phyloP scores from a whole-genome alignment of 2,113 vertebrate species.

The Scytalopus superciliaris region DNA sequence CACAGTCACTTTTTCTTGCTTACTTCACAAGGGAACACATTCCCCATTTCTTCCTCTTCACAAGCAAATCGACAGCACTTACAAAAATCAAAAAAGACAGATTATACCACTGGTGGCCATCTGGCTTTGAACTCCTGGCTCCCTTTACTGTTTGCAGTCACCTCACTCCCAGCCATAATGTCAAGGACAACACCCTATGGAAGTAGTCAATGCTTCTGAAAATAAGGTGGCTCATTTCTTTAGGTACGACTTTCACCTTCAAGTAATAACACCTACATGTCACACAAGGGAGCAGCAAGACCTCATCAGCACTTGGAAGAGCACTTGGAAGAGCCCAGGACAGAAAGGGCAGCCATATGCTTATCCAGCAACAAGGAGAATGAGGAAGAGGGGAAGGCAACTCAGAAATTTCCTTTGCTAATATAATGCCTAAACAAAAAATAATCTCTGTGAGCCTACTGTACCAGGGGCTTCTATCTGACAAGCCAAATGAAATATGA shows the following conservation, averaged over 20 bases:
- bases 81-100: not conserved
- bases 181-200: not conserved
- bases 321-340: not conserved
- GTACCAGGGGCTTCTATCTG: not conserved
- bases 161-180: not conserved
- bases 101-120: not conserved
- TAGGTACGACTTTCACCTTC: not conserved
- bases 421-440: not conserved
- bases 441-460: not conserved
- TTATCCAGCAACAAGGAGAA: not conserved
- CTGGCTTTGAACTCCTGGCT: not conserved
- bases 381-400: not conserved
- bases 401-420: not conserved
- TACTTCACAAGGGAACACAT: not conserved
- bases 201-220: not conserved
- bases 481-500: slow-evolving; percentile 39
- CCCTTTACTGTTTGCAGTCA: not conserved
- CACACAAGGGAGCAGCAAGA: not conserved
- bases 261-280: not conserved
- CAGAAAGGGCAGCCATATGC: not conserved
- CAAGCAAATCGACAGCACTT: not conserved
- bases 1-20: not conserved
- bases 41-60: not conserved
- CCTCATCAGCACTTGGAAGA: not conserved
- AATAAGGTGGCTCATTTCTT: not conserved